Base-by-base conservation (phyloP, 2,888 invertebrate species). In the Drosophila falleni region DNA sequence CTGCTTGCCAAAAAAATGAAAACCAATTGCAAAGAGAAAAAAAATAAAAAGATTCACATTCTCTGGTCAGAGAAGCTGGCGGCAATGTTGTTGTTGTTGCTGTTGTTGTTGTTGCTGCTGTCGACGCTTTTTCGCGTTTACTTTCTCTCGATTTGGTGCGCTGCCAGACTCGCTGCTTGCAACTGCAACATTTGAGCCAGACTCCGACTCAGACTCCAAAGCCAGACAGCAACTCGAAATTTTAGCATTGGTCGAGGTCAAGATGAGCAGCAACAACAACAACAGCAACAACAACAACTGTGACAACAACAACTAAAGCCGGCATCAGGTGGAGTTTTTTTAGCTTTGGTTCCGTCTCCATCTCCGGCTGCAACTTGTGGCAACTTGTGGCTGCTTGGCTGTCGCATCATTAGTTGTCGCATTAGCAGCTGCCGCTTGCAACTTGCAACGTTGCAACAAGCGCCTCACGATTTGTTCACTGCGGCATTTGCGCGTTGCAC, bases 201-300 rank as follows among this genome's bases (percentile, higher is more conserved):
- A 31, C 55, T 19, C 41, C 51, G 54, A 31, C 55, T 23, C 41
- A 19, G 59, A 46, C 64, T 42, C 23, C 33, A 35, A 50, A 44
- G 39, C 53, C 53, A 75, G 77, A 78, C 76, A 59, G 50, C 61
- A 56, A 39, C 62, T 74, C 72, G 76, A 66, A 65, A 74, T 81
- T 78, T 73, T 54, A 78, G 79, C 83, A 81, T 81, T 84, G 87
- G 77, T 73, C 71, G 87, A 84, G 84, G 84, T 84, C 84, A 84
- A 84, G 88, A 85, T 85, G 75, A 81, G 46, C 78, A 62, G 49
- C 76, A 71, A 59, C 79, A 71, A 42, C 63, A 46, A 11, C 56
- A 41, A 19, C 61, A 37, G 10, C 41, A 23, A 23, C 56, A 39
- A 15, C 51, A 56, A 35, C 54, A 19, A 26, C 47, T 46, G 6